Evolutionary conservation across 2,888 invertebrate genomes (phyloP).

Genomic region (Papilio gigon): DNA sequence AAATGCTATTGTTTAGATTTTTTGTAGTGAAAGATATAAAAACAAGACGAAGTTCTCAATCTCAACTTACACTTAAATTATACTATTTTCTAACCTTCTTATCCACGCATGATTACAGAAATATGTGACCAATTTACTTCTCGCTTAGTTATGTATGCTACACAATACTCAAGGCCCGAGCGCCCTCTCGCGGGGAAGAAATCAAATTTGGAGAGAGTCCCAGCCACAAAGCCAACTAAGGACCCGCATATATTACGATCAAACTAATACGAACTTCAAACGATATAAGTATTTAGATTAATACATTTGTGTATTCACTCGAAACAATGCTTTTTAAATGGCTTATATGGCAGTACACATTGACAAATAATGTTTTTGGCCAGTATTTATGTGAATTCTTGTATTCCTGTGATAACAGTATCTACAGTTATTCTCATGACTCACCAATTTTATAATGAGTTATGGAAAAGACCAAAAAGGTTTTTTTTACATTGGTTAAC

Average conservation of each 20-base stretch:
- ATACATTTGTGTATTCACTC: neutral
- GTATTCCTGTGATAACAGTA: no score
- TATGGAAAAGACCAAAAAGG: no score
- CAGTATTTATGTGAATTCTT: no score
- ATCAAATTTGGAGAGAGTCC: neutral
- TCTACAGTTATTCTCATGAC: no score
- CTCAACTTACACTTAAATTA: no score
- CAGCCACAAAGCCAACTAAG: neutral
- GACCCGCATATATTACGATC: slow-evolving; percentile 8
- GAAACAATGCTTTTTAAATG: neutral
- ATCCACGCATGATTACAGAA: neutral
- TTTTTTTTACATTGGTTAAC: no score
- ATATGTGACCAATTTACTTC: neutral
- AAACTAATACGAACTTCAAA: slow-evolving; percentile 1
- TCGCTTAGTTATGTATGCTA: neutral
- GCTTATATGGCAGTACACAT: neutral
- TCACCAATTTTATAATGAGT: no score
- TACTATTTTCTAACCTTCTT: no score
- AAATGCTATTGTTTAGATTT: no score
- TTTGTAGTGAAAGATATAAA: no score
- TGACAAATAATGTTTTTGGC: no score
- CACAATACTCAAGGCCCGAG: neutral
- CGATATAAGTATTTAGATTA: neutral
- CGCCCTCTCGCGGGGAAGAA: neutral
- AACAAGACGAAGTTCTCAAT: no score